Evolutionary conservation across 2,797 vertebrate species (phyloP).

Genomic region (Sphaeramia orbicularis): DNA sequence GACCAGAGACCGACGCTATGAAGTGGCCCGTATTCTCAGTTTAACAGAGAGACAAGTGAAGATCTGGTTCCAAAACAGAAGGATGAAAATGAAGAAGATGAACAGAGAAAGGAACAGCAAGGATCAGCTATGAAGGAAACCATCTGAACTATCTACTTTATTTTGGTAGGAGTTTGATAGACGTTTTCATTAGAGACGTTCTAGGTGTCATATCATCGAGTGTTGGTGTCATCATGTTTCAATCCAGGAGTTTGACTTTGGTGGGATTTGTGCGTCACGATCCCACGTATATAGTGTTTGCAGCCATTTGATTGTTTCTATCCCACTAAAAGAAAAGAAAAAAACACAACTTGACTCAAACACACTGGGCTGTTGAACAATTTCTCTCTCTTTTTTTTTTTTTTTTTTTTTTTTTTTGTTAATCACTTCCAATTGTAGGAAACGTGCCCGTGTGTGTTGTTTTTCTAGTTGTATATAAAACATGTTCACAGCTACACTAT

Average conservation of each 20-base stretch:
- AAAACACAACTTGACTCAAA: not conserved
- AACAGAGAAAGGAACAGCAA: constrained; percentile 94
- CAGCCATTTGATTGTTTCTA: constrained; percentile 1
- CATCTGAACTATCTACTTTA: constrained; percentile 45
- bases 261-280: constrained; percentile 4
- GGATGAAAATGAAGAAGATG: constrained; percentile 99
- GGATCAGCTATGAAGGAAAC: constrained; percentile 83
- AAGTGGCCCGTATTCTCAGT: constrained; percentile 97
- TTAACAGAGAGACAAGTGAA: constrained; percentile 99
- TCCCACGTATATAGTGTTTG: constrained; percentile 1
- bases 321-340: constrained; percentile 1
- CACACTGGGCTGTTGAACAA: constrained; percentile 9
- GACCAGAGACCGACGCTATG: constrained; percentile 96
- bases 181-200: constrained; percentile 27
- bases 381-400: not conserved
- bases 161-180: constrained; percentile 44
- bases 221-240: constrained; percentile 14
- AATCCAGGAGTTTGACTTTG: constrained; percentile 25
- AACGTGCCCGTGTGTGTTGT: constrained; percentile 44
- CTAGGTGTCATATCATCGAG: constrained; percentile 6
- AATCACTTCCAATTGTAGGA: not conserved
- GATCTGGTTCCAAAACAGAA: constrained; percentile 99
- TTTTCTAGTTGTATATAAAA: constrained; percentile 69
- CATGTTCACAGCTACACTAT: constrained; percentile 39
- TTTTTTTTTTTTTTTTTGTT: not conserved